Conservation (phyloP, 2,888 invertebrate species). For the Clostera curtula region DNA sequence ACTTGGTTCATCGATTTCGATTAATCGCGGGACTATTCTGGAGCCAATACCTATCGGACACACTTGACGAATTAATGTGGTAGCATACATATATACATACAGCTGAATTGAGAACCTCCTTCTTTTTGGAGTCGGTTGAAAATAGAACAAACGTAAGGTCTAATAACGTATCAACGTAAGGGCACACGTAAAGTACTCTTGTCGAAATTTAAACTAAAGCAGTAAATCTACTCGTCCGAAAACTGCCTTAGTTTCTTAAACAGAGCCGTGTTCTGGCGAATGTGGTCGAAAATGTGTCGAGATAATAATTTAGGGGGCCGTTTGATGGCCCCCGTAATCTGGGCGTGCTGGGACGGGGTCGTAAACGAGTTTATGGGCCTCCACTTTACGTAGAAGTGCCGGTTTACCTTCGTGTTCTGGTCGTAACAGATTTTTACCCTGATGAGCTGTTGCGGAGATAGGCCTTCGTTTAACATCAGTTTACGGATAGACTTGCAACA, state of each 20-base stretch:
- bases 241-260: constrained; percentile 15
- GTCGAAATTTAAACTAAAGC: no score
- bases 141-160: no score
- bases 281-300: constrained; percentile 24
- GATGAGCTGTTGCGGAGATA: constrained; percentile 11
- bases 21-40: no score
- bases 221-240: constrained; percentile 2
- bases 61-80: no score
- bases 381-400: constrained; percentile 11
- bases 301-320: constrained; percentile 27
- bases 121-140: no score
- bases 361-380: constrained; percentile 26
- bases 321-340: constrained; percentile 25
- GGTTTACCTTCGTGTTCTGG: constrained; percentile 9
- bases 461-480: not conserved
- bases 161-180: no score
- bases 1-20: no score
- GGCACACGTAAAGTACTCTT: no score
- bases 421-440: constrained; percentile 12
- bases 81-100: not conserved
- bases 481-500: constrained; percentile 1
- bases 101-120: no score
- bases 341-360: constrained; percentile 17
- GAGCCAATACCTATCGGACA: no score
- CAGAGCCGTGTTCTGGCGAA: constrained; percentile 19